Conservation (phyloP, 2,797 vertebrate species). For the Zenarchopterus dispar region DNA sequence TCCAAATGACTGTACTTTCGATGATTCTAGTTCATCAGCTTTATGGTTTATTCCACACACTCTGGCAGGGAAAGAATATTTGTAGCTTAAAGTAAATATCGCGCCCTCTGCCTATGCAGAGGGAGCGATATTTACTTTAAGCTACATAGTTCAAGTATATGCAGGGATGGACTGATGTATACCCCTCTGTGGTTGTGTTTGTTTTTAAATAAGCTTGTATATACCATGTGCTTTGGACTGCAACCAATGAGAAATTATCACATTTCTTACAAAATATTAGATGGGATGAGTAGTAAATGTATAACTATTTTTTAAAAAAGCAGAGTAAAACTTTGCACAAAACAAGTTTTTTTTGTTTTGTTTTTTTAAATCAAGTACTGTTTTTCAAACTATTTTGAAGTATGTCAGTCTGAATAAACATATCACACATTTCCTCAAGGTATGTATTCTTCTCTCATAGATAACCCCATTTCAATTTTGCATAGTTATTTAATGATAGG, state of each 20-base stretch:
- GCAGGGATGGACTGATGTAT: not conserved
- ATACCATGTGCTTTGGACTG: not conserved
- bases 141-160: slow-evolving; percentile 21
- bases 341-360: not conserved
- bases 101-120: slow-evolving; percentile 38
- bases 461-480: too few relatives aligned
- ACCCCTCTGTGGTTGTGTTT: not conserved
- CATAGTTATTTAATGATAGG: too few relatives aligned
- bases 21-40: slow-evolving; percentile 52
- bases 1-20: slow-evolving; percentile 47
- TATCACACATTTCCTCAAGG: too few relatives aligned
- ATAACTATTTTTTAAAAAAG: too few relatives aligned
- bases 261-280: not conserved
- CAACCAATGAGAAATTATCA: not conserved
- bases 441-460: too few relatives aligned
- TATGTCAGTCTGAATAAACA: too few relatives aligned
- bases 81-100: slow-evolving; percentile 63
- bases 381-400: too few relatives aligned
- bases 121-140: slow-evolving; percentile 62
- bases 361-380: too few relatives aligned
- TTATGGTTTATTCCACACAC: slow-evolving; percentile 51
- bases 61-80: slow-evolving; percentile 33
- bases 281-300: not conserved
- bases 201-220: not conserved
- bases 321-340: not conserved